Conservation (phyloP, 1,140 invertebrate species). For the Paraescarpia echinospica region DNA sequence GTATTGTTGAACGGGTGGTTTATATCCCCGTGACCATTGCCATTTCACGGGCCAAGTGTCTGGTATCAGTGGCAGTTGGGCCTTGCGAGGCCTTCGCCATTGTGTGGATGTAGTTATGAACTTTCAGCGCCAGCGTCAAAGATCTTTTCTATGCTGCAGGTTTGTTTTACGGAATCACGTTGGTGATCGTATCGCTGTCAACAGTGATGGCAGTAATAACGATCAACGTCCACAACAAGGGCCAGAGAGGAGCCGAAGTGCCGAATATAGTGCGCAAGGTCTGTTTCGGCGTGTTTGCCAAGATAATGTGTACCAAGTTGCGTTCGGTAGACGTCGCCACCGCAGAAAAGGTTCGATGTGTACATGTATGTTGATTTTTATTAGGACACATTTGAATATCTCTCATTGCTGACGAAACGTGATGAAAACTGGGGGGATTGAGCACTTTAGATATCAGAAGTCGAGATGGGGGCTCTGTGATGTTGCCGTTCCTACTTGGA, state of each 20-base stretch:
- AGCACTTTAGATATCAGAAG: conserved; percentile 7
- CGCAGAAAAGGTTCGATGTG: not conserved
- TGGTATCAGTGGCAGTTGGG: no score
- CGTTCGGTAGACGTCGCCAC: not conserved
- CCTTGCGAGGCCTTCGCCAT: no score
- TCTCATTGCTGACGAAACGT: not conserved
- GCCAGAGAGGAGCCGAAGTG: conserved; percentile 75
- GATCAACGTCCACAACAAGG: conserved; percentile 84
- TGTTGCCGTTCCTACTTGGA: no score
- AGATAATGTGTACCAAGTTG: conserved; percentile 15
- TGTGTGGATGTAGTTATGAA: no score
- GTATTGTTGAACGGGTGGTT: no score
- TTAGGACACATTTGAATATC: no score
- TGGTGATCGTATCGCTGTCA: conserved; percentile 85
- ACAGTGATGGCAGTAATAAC: conserved; percentile 74
- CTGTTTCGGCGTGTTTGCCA: conserved; percentile 64
- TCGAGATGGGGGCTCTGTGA: no score
- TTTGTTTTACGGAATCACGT: conserved; percentile 88
- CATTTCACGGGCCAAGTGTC: no score
- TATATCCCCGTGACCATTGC: no score
- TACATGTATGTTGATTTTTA: not conserved
- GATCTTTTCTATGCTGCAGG: conserved; percentile 62
- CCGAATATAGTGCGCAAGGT: conserved; percentile 70
- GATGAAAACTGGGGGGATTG: not conserved
- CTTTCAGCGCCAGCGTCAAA: no score